phyloP scores from a whole-genome alignment of 1,140 invertebrate genomes.

The Epicauta chinensis region DNA sequence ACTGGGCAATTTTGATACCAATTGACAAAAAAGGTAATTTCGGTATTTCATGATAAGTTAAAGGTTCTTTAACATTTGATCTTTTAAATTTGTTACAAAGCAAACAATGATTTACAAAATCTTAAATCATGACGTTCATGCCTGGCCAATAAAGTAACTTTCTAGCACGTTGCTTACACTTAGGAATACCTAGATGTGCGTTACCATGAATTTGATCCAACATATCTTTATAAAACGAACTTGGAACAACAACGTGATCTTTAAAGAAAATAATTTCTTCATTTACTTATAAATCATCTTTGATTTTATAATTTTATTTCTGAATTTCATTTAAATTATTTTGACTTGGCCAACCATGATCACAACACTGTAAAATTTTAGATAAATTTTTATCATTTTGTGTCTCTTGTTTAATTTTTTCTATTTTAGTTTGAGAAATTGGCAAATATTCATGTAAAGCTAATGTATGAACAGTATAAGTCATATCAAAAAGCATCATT shows the following conservation, averaged over 20 bases:
- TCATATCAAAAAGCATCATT: neutral
- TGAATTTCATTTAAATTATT: neutral
- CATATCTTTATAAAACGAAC: neutral
- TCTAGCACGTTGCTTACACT: neutral
- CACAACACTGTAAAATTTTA: neutral
- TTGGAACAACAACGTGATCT: neutral
- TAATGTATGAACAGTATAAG: neutral
- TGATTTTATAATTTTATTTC: neutral
- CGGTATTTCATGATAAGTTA: slow-evolving; percentile 3
- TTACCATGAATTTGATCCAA: slow-evolving; percentile 1
- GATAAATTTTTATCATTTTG: neutral
- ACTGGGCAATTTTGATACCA: slow-evolving; percentile 5
- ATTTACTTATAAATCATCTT: neutral
- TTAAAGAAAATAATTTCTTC: neutral
- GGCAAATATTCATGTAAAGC: neutral
- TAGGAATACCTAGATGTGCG: slow-evolving; percentile 3
- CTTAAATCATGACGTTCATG: slow-evolving; percentile 1
- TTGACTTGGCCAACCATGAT: neutral
- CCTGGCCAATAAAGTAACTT: neutral
- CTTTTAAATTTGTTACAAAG: slow-evolving; percentile 1
- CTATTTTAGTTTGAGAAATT: neutral
- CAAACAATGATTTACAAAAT: slow-evolving; percentile 1
- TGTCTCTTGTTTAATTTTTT: neutral
- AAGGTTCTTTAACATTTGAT: slow-evolving; percentile 1
- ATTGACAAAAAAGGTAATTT: slow-evolving; percentile 4